phyloP scores from a whole-genome alignment of 2,797 vertebrate genomes.

The Gephyroberyx darwinii region DNA sequence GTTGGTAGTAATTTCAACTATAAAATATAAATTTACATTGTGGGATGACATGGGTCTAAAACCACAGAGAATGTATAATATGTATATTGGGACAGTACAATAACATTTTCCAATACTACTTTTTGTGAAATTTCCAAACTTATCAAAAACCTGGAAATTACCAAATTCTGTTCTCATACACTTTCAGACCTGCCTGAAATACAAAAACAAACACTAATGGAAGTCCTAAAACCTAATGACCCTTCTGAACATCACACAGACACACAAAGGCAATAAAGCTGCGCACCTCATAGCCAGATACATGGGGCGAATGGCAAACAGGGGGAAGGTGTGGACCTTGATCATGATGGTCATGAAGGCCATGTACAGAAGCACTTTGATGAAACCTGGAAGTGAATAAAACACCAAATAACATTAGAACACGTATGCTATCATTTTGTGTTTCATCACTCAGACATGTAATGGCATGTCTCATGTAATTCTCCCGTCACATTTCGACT shows the following conservation, averaged over 20 bases:
- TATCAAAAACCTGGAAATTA: too few species aligned
- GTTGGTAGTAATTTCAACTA: too few species aligned
- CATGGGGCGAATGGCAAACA: conserved; percentile 98
- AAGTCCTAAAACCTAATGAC: neutral
- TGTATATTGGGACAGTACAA: too few species aligned
- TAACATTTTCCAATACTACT: too few species aligned
- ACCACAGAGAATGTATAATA: too few species aligned
- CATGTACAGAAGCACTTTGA: conserved; percentile 96
- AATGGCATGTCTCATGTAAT: neutral
- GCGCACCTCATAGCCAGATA: conserved; percentile 98
- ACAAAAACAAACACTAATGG: too few species aligned
- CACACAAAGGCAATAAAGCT: neutral
- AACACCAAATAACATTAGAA: neutral
- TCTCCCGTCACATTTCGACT: neutral
- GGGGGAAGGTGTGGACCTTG: conserved; percentile 97
- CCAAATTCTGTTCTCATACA: too few species aligned
- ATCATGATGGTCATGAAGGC: conserved; percentile 99
- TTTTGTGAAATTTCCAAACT: neutral
- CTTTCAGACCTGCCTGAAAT: too few species aligned
- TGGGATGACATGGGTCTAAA: too few species aligned
- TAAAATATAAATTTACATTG: too few species aligned
- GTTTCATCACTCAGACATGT: neutral
- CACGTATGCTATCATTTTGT: neutral
- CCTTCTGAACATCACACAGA: neutral
- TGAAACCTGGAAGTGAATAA: conserved; percentile 84